phyloP scores from a whole-genome alignment of 2,797 vertebrate species.

The Astyanax mexicanus region DNA sequence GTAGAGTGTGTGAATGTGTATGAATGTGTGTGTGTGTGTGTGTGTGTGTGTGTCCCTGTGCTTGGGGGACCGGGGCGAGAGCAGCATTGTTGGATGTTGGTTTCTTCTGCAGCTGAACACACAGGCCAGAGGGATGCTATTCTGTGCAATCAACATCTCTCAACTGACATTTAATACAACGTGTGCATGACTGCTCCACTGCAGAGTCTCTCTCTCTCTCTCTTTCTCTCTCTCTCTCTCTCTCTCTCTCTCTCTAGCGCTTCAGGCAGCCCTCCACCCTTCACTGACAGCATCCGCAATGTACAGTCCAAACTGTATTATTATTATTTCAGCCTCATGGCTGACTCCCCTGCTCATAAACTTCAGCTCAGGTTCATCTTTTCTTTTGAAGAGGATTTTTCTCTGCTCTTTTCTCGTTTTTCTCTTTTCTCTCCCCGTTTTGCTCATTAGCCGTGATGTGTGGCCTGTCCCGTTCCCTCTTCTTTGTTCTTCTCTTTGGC shows the following conservation, averaged over 20 bases:
- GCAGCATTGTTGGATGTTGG: conserved; percentile 29
- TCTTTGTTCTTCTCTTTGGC: not conserved
- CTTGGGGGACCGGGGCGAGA: not conserved
- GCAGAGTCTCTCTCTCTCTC: conserved; percentile 32
- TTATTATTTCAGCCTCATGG: conserved; percentile 40
- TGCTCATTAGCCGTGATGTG: conserved; percentile 22
- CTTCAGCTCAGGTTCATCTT: conserved; percentile 11
- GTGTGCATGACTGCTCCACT: conserved; percentile 45
- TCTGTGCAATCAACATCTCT: conserved; percentile 56
- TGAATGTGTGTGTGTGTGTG: too few species aligned
- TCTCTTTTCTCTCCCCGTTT: not conserved
- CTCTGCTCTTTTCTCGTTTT: not conserved
- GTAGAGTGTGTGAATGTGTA: too few species aligned
- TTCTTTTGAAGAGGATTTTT: conserved; percentile 42
- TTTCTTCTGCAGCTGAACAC: conserved; percentile 47
- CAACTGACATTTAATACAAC: conserved; percentile 60
- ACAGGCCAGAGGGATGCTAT: conserved; percentile 51
- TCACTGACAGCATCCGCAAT: conserved; percentile 40
- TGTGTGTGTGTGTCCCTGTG: too few species aligned
- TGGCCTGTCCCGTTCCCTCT: conserved; percentile 39
- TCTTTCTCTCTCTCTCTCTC: conserved; percentile 25
- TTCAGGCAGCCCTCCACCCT: conserved; percentile 40
- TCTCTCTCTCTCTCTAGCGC: conserved; percentile 33
- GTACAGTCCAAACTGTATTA: conserved; percentile 43
- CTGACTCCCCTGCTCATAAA: conserved; percentile 38